Percentiles rank a stretch among this genome's conserved stretches.
Conservation (phyloP, 2,797 vertebrate species). For the Gorsachius magnificus region DNA sequence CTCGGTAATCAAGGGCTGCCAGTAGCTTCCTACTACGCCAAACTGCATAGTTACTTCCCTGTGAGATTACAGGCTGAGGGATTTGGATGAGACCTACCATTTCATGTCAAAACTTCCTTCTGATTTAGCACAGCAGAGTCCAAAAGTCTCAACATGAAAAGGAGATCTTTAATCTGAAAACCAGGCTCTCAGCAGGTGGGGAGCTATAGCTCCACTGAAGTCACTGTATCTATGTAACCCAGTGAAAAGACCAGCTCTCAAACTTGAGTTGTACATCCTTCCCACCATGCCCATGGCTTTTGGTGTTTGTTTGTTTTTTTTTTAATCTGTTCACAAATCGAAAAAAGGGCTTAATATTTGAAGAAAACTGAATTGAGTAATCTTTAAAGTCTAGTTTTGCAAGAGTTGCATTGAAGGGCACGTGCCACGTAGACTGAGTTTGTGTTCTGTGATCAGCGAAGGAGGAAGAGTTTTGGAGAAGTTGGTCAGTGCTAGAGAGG, state of each 20-base stretch:
- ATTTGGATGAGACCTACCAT: not conserved
- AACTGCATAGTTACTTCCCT: not conserved
- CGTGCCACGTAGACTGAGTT: rapidly evolving
- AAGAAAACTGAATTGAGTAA: not conserved
- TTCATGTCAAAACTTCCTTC: not conserved
- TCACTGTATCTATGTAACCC: not conserved
- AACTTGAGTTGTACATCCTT: not conserved
- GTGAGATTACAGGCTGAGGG: not conserved
- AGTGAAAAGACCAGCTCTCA: not conserved
- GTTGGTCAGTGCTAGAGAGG: not conserved
- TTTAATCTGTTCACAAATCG: not conserved
- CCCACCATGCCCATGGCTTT: rapidly evolving
- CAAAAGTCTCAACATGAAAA: not conserved
- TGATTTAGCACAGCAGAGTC: not conserved
- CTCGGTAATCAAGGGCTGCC: not conserved
- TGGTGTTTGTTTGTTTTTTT: not conserved
- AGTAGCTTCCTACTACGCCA: not conserved
- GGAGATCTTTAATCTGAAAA: not conserved
- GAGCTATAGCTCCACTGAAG: not conserved
- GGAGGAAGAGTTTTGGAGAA: not conserved
- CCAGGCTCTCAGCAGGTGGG: not conserved
- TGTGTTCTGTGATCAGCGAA: not conserved
- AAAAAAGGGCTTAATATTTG: not conserved
- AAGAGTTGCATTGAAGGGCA: not conserved
- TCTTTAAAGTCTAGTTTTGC: not conserved